These are phyloP conservation scores for Pseudoips prasinana DNA, from an alignment of 2,888 invertebrate genomes.

Conservation along the genomic window DNA sequence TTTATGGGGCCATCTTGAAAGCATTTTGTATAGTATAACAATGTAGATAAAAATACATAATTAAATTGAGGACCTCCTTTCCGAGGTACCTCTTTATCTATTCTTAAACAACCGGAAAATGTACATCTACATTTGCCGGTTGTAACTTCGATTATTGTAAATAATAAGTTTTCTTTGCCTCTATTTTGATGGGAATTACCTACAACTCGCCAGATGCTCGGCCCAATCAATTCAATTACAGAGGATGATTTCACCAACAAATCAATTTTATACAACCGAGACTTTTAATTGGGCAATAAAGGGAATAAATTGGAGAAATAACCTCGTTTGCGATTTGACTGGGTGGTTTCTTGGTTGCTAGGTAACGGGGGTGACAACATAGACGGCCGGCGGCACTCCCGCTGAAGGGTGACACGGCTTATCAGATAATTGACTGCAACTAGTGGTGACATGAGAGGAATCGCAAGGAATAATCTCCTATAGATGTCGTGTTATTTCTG, in stretches of 20 bases:
- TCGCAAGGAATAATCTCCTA: constrained; percentile 34
- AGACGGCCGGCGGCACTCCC: constrained; percentile 27
- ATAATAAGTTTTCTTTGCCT: too few species aligned
- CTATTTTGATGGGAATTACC: too few species aligned
- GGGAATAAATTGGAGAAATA: constrained; percentile 47
- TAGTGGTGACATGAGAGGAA: constrained; percentile 48
- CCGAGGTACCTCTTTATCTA: too few species aligned
- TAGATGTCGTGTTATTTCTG: constrained; percentile 23
- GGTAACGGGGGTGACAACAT: constrained; percentile 41
- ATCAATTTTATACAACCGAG: constrained; percentile 52
- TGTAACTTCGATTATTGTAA: too few species aligned
- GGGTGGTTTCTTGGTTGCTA: constrained; percentile 45
- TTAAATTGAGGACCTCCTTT: too few species aligned
- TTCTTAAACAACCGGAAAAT: too few species aligned
- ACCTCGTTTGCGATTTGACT: constrained; percentile 50
- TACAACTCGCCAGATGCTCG: constrained; percentile 43
- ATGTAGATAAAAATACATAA: too few species aligned
- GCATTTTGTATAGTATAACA: too few species aligned
- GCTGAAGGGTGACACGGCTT: constrained; percentile 50
- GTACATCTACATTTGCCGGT: too few species aligned
- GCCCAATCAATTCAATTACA: constrained; percentile 26
- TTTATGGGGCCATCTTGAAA: too few species aligned
- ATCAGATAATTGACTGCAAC: constrained; percentile 73
- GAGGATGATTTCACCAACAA: constrained; percentile 51
- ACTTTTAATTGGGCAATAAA: constrained; percentile 46